These are phyloP conservation scores for Battus philenor DNA, from an alignment of 1,140 invertebrate species.

Conservation along the genomic window DNA sequence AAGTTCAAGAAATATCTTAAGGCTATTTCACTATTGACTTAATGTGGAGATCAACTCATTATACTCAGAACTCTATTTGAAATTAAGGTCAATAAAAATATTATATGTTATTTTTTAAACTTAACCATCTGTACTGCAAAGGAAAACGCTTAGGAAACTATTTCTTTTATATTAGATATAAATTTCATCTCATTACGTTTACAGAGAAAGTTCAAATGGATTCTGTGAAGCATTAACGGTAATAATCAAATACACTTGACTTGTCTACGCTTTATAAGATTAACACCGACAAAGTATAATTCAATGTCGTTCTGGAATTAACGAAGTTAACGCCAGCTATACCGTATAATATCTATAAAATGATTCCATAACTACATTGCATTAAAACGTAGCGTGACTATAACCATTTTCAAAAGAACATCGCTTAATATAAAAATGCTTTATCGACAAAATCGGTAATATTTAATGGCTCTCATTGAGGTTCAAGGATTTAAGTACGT, in stretches of 20 bases:
- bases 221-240: too few species aligned
- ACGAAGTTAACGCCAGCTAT: slow-evolving; percentile 6
- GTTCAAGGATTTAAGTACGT: slow-evolving; percentile 2
- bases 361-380: slow-evolving; percentile 1
- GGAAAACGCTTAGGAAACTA: too few species aligned
- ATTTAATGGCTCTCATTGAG: slow-evolving; percentile 5
- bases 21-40: too few species aligned
- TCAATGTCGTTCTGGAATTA: slow-evolving; percentile 11
- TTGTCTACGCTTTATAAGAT: slow-evolving; percentile 4
- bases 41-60: too few species aligned
- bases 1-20: slow-evolving; percentile 34
- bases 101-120: too few species aligned
- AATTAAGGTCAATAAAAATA: too few species aligned
- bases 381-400: slow-evolving; percentile 5
- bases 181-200: too few species aligned
- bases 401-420: slow-evolving; percentile 8
- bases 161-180: too few species aligned
- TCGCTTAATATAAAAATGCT: slow-evolving; percentile 5
- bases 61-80: too few species aligned
- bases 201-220: too few species aligned
- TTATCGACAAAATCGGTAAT: slow-evolving; percentile 14
- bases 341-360: slow-evolving; percentile 7
- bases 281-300: slow-evolving; percentile 12
- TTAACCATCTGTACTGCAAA: too few species aligned
- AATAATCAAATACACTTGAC: too few species aligned